Evolutionary conservation across 2,113 vertebrate species (phyloP), one percentile per base, ranked within the genome.

Genomic region (Pseudopipra pipra): DNA sequence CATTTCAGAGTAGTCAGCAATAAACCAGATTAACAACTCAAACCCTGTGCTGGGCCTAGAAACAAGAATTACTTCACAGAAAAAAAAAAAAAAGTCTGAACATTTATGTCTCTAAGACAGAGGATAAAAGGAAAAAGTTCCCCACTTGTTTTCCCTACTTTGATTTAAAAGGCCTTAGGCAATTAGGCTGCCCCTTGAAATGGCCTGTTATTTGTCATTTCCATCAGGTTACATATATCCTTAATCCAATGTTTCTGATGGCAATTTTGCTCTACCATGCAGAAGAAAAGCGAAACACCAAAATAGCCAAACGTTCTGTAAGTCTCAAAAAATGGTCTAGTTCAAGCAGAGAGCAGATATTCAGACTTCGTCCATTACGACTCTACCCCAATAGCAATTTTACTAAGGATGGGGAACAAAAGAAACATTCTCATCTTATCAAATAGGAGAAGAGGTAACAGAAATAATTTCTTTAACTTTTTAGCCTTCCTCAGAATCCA

Each of bases 81-180:
- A 8, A 20, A 25, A 35, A 11, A 21, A 12, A 4, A 1, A 41
- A 30, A 2, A 2, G 1, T 14, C 9, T 65, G 56, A 62, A 56
- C 22, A 54, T 21, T 44, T 84, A 10, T 9, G 1, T 12, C 44
- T 59, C 27, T 7, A 59, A 59, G 43, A 35, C 1, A 33, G 2
- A 43, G 8, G 5, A 22, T 25, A 11, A 74, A 80, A 22, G 9
- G 25, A 16, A 77, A n/a, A 11, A 39, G 5, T 8, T 51, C 54
- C 11, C 28, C 15, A 35, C 18, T 84, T 67, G 18, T 70, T 65
- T 74, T 43, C 17, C 14, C 20, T 25, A 13, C 14, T 74, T 55
- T 46, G 21, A 54, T 54, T 89, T 65, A 41, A 66, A 61, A 70
- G 14, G 19, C 28, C 28, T 90, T 20, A 80, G 24, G 9, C 18